Conservation (phyloP, 1,140 invertebrate genomes). For the Atta texana region DNA sequence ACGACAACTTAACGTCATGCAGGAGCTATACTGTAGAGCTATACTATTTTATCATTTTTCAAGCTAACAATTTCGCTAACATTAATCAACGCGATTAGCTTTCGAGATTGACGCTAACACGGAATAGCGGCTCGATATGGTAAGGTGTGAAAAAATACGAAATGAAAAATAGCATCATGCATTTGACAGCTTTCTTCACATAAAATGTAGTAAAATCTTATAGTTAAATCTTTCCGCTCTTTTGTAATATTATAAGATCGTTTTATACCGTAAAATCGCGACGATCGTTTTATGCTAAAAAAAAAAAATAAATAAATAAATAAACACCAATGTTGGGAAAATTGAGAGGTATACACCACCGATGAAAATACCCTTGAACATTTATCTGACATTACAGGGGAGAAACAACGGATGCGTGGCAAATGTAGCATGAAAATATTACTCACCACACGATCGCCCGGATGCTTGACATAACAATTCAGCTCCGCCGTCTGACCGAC, state of each 20-base stretch:
- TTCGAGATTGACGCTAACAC: not conserved
- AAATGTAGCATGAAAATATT: slow-evolving; percentile 50
- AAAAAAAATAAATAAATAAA: too few relatives aligned
- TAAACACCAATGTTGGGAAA: not conserved
- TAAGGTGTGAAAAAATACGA: slow-evolving; percentile 28
- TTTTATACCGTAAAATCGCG: not conserved
- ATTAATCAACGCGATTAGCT: slow-evolving; percentile 64
- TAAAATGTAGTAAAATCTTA: not conserved
- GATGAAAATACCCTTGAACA: not conserved
- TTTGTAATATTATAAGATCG: not conserved
- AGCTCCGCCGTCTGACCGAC: slow-evolving; percentile 94
- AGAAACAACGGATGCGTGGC: not conserved
- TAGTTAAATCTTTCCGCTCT: slow-evolving; percentile 25
- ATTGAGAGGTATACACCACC: not conserved
- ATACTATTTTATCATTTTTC: slow-evolving; percentile 22
- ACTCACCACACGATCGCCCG: slow-evolving; percentile 95
- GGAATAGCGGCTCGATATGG: slow-evolving; percentile 1
- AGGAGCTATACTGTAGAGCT: not conserved
- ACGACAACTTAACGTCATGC: slow-evolving; percentile 26
- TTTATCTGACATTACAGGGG: not conserved
- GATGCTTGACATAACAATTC: slow-evolving; percentile 94
- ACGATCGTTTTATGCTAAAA: not conserved
- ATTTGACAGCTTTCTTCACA: not conserved
- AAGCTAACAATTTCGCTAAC: slow-evolving; percentile 38
- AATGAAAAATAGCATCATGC: not conserved